These are phyloP conservation scores for Carassius carassius DNA, from an alignment of 2,113 vertebrate genomes.

Conservation along the genomic window DNA sequence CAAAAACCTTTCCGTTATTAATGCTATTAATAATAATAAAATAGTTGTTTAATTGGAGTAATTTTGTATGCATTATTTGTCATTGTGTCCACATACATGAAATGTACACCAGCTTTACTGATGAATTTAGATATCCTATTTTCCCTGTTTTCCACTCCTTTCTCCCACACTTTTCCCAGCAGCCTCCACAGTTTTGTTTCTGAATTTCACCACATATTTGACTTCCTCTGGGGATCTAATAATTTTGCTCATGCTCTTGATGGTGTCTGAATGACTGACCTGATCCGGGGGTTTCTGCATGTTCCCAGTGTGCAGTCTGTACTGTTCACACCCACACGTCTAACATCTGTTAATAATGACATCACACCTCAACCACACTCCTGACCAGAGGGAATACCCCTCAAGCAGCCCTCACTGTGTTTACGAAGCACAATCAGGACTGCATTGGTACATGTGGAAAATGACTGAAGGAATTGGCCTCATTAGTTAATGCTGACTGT, in stretches of 20 bases:
- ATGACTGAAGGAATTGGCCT: constrained; percentile 58
- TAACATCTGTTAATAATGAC: constrained; percentile 27
- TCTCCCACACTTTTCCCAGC: background rate
- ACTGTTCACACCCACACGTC: background rate
- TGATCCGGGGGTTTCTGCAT: background rate
- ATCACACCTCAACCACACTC: background rate
- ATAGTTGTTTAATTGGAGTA: background rate
- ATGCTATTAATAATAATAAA: background rate
- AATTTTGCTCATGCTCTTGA: background rate
- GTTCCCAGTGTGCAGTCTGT: background rate
- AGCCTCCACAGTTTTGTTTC: constrained; percentile 20
- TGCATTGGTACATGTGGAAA: background rate
- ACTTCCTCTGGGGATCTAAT: background rate
- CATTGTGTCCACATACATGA: background rate
- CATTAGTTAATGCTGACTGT: constrained; percentile 68
- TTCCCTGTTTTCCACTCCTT: background rate
- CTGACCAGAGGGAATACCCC: background rate
- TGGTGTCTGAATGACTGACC: background rate
- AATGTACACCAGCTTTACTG: background rate
- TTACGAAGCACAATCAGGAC: background rate
- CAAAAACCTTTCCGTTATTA: too few relatives aligned
- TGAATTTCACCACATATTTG: background rate
- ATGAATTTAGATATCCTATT: background rate
- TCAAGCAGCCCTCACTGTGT: background rate
- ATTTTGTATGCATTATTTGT: background rate